phyloP scores from a whole-genome alignment of 2,113 vertebrate species.

The Agapornis roseicollis region DNA sequence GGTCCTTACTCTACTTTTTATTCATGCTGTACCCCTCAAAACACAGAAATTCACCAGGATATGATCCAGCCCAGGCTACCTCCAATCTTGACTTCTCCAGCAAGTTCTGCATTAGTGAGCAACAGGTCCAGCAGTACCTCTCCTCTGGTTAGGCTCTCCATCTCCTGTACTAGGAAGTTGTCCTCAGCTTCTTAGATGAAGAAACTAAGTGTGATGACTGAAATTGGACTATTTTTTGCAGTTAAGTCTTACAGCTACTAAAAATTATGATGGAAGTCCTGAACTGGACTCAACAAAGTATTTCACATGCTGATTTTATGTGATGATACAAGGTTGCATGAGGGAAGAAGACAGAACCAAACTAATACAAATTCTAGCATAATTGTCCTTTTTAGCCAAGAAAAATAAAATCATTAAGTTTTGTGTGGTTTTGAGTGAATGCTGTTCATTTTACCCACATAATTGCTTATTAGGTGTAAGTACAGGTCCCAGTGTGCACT shows the following conservation, averaged over 20 bases:
- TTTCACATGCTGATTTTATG: not conserved
- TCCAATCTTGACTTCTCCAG: accelerated
- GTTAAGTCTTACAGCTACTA: not conserved
- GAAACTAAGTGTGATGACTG: not conserved
- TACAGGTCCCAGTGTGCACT: not conserved
- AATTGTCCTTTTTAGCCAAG: not conserved
- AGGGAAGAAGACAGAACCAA: not conserved
- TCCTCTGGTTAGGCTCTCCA: not conserved
- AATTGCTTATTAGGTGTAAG: not conserved
- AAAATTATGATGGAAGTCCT: not conserved
- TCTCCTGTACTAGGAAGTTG: not conserved
- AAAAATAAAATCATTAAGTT: not conserved
- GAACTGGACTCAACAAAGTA: not conserved
- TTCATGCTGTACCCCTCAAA: not conserved
- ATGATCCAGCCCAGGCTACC: not conserved
- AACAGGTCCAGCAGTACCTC: not conserved
- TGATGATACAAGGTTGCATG: not conserved
- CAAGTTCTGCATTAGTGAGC: not conserved
- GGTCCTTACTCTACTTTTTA: not conserved
- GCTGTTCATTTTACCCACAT: not conserved
- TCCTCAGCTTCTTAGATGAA: not conserved
- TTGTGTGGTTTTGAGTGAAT: not conserved
- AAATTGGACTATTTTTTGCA: not conserved
- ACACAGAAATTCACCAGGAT: not conserved
- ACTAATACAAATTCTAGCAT: not conserved